Evolutionary conservation across 2,888 invertebrate species (phyloP).

Genomic region (Epinotia nisella): DNA sequence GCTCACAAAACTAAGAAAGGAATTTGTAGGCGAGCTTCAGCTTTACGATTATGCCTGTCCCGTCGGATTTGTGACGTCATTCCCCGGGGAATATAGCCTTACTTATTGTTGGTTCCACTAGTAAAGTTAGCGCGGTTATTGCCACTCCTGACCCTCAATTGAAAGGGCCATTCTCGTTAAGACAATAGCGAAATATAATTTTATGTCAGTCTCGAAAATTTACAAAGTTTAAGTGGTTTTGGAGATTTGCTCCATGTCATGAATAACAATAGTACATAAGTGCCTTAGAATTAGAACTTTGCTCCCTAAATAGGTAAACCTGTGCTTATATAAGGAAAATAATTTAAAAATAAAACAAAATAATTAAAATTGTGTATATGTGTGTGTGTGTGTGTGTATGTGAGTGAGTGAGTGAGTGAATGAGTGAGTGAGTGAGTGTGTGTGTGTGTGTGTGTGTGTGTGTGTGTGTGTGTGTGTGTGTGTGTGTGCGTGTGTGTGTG

Average conservation of each 20-base stretch:
- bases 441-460: too few species aligned
- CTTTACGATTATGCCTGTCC: conserved; percentile 55
- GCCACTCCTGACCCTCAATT: conserved; percentile 43
- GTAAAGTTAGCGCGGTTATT: conserved; percentile 49
- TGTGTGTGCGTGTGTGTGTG: too few species aligned
- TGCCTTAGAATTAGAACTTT: too few species aligned
- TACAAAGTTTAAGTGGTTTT: conserved; percentile 25
- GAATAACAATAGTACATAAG: too few species aligned
- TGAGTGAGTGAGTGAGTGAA: too few species aligned
- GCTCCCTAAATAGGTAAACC: too few species aligned
- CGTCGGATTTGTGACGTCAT: conserved; percentile 60
- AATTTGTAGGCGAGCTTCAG: conserved; percentile 54
- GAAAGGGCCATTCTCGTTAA: conserved; percentile 44
- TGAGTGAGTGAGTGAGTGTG: too few species aligned
- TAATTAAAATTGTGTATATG: too few species aligned
- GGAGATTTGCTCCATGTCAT: conserved; percentile 8
- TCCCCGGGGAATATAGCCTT: conserved; percentile 49
- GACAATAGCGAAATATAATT: conserved; percentile 43
- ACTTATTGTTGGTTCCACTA: conserved; percentile 53
- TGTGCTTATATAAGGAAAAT: too few species aligned
- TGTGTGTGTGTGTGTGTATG: too few species aligned
- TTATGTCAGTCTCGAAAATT: conserved; percentile 36
- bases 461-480: too few species aligned
- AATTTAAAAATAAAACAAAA: too few species aligned
- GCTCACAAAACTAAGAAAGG: conserved; percentile 38